Base-by-base conservation (phyloP, 2,113 vertebrate species). In the Tetraodon nigroviridis region DNA sequence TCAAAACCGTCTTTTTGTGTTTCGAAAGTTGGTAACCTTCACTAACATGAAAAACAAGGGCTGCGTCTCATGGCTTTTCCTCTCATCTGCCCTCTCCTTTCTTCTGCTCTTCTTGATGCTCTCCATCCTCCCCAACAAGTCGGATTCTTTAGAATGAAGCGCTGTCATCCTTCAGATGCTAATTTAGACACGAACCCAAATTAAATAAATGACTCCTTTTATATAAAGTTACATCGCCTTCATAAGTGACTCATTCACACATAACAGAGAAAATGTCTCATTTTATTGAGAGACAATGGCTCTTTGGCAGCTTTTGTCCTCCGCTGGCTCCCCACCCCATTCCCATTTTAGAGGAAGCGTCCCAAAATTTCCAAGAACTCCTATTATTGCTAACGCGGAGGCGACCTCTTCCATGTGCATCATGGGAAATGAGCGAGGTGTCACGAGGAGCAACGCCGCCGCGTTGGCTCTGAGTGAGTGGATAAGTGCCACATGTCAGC, bases 401-500 rank as follows among this genome's bases (percentile, higher is more conserved):
- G 87, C 89, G 77, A 72, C 62, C 76, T 78, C 76, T 85, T 67
- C 61, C 84, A 74, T 82, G 83, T 87, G 80, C 90, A 89, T 90
- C 86, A 86, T 87, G 82, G 76, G 82, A 85, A 89, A 88, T 82
- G 84, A 84, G 80, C 58, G 83, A 88, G 86, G 84, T 86, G 89
- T 91, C 90, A 89, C 76, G 62, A 79, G 83, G 80, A 86, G 86
- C 87, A 75, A 78, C 63, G 84, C 88, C 82, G 87, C 74, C 87
- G 84, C 83, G 84, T 89, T 90, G 84, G 50, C 57, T 83, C 56
- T 84, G 86, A 87, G 84, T 91, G 91, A 91, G 87, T 89, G 87
- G 84, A 87, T 92, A 92, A 92, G 81, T 92, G 86, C 88, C 80
- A 91, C 90, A 84, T 91, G 91, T 91, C 91, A 92, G 78, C 76